These are phyloP conservation scores for Meloe dianella DNA, from an alignment of 2,888 invertebrate species.

Conservation along the genomic window DNA sequence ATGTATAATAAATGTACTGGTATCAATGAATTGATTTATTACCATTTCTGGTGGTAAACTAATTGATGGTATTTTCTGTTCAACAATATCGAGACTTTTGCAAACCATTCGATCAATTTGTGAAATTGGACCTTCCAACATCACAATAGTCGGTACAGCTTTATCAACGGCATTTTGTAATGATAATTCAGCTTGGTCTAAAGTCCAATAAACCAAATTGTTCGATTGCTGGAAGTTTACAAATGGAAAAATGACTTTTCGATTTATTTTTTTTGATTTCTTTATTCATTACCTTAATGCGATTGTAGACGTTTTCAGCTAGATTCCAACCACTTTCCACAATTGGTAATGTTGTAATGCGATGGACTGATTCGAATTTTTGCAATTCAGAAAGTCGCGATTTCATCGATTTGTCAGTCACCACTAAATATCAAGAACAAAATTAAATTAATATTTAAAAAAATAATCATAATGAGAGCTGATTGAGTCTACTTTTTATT, in stretches of 20 bases:
- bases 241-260: not conserved
- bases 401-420: constrained; percentile 6
- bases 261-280: not conserved
- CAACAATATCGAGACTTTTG: constrained; percentile 83
- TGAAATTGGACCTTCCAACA: constrained; percentile 74
- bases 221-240: constrained; percentile 67
- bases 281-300: constrained; percentile 73
- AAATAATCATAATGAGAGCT: not conserved
- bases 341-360: constrained; percentile 80
- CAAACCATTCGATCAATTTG: constrained; percentile 80
- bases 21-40: constrained; percentile 43
- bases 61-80: constrained; percentile 81
- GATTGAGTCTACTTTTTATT: constrained; percentile 1
- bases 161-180: constrained; percentile 74
- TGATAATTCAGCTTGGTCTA: constrained; percentile 77
- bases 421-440: constrained; percentile 15
- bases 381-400: constrained; percentile 41
- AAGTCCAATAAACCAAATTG: constrained; percentile 75
- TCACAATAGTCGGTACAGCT: constrained; percentile 74
- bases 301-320: constrained; percentile 76
- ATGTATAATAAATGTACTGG: too few relatives aligned
- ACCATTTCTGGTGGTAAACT: constrained; percentile 86
- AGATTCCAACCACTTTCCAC: constrained; percentile 79
- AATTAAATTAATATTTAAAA: too few relatives aligned
- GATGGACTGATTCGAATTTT: constrained; percentile 73